Evolutionary conservation across 2,113 vertebrate genomes (phyloP).

Genomic region (Athene noctua): DNA sequence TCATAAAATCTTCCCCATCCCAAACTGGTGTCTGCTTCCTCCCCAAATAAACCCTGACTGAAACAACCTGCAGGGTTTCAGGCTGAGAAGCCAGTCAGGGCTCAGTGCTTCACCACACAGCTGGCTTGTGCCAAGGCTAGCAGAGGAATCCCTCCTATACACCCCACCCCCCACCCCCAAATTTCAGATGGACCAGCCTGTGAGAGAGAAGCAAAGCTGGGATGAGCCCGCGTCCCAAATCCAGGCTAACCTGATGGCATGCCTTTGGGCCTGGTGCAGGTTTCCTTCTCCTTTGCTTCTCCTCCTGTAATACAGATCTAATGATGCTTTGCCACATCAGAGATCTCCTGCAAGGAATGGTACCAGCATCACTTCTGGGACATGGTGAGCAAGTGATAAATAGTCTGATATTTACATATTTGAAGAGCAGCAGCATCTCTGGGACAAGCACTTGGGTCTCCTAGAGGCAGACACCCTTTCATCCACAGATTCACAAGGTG

Average conservation of each 20-base stretch:
- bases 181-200: background rate
- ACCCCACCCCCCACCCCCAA: too few relatives aligned
- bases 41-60: fast-evolving
- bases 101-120: background rate
- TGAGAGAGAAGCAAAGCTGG: fast-evolving
- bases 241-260: fast-evolving
- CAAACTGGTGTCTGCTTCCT: background rate
- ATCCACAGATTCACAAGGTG: background rate
- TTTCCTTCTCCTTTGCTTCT: background rate
- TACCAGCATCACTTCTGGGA: background rate
- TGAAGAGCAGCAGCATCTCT: background rate
- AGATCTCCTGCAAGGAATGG: background rate
- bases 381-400: background rate
- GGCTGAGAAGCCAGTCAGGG: background rate
- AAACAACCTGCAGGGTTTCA: fast-evolving
- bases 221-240: fast-evolving
- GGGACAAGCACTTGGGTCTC: background rate
- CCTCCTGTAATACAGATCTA: background rate
- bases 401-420: background rate
- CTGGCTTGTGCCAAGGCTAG: background rate
- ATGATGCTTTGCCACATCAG: fast-evolving
- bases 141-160: fast-evolving
- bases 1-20: background rate
- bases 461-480: background rate
- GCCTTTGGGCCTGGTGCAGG: background rate